These are phyloP conservation scores for Andrena hattorfiana DNA, from an alignment of 2,888 invertebrate genomes.

Conservation along the genomic window DNA sequence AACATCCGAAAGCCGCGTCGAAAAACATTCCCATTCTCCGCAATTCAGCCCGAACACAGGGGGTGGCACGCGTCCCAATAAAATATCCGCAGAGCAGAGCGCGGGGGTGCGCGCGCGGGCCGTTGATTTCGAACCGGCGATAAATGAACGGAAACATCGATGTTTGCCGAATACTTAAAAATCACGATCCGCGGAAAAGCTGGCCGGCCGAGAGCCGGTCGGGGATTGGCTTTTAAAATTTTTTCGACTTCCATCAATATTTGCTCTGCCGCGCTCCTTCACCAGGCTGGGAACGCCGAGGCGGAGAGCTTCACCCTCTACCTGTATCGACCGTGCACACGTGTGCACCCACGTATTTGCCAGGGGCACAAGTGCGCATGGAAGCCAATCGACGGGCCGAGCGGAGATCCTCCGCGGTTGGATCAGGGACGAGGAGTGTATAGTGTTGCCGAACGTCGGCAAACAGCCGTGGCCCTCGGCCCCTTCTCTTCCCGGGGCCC, in stretches of 20 bases:
- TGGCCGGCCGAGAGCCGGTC: conserved; percentile 43
- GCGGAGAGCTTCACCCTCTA: conserved; percentile 53
- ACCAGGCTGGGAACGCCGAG: conserved; percentile 54
- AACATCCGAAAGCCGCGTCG: too few species aligned
- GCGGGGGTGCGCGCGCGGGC: too few species aligned
- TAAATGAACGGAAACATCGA: conserved; percentile 49
- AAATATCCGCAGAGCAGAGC: too few species aligned
- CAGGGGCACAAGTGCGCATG: conserved; percentile 55
- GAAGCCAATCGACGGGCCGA: conserved; percentile 58
- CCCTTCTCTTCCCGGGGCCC: not conserved
- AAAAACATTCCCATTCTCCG: too few species aligned
- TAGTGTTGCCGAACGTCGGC: conserved; percentile 69
- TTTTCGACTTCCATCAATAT: conserved; percentile 72
- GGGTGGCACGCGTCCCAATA: too few species aligned
- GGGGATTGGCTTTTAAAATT: conserved; percentile 69
- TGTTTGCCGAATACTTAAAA: conserved; percentile 61
- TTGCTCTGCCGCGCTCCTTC: conserved; percentile 59
- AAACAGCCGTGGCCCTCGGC: conserved; percentile 55
- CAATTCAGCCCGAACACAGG: too few species aligned
- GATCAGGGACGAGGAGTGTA: conserved; percentile 59
- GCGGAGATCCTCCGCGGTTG: conserved; percentile 43
- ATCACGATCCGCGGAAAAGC: conserved; percentile 62
- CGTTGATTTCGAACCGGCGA: not conserved
- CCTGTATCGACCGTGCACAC: conserved; percentile 61
- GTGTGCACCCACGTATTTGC: conserved; percentile 56